Evolutionary conservation across 2,888 invertebrate genomes (phyloP), one percentile per base, ranked within the genome.

Genomic region (Machimus atricapillus): DNA sequence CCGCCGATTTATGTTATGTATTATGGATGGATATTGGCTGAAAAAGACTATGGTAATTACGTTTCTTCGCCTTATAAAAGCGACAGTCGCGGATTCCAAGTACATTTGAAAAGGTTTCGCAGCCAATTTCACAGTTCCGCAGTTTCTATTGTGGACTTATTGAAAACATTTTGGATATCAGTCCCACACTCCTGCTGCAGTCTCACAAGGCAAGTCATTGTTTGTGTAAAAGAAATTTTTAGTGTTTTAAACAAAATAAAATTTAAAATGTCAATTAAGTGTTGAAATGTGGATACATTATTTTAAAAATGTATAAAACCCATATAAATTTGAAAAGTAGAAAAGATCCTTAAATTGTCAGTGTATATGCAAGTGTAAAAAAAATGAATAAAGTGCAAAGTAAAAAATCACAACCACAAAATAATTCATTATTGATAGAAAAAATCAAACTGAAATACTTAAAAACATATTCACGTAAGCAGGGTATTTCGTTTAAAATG

Each of bases 31-130:
- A 52, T 14, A 31, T 81, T 43, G 23, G 12, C 34, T 81, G 81
- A 56, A 81, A 81, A 31, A 14, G n/a, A 2, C 81, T 52, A 81
- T 81, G 16, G 52, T 27, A 81, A 81, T 81, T 81, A 81, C 16
- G 23, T 52, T 52, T 81, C 56, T n/a, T 52, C 34, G 43, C 43
- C 81, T 52, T 81, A 81, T 81, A 81, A 81, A 81, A 81, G 81
- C 27, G 56, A 6, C 46, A 2, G 16, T 56, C 16, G 31, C 6
- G 14, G 16, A 46, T 23, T 14, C 31, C 4, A 56, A 34, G 81
- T 52, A 81, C 52, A 81, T 52, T 81, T 81, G 46, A 31, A 43
- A 52, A 81, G 27, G 81, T 46, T 56, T 56, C 81, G 81, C 34
- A 52, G 81, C 19, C 81, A 23, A 34, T 31, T 52, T n/a, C 78